Base-by-base conservation (phyloP, 2,888 invertebrate species). In the Chydorus sphaericus region DNA sequence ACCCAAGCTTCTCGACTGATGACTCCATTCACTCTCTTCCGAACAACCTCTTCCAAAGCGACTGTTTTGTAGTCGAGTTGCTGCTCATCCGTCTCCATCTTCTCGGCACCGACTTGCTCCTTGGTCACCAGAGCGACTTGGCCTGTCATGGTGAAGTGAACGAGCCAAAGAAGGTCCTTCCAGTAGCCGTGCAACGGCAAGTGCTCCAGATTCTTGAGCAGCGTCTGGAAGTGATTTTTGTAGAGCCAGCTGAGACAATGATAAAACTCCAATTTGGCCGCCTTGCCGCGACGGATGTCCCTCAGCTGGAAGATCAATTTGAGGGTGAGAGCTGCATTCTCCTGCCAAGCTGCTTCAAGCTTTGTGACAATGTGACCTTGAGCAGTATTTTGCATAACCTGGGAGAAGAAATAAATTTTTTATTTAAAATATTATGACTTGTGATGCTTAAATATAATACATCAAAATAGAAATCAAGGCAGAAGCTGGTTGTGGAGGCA, bases 161-260 rank as follows among this genome's bases (percentile, higher is more conserved):
- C 44, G 11, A 61, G 37, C 54, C 60, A 53, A 14, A 58, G 58
- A 1, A 61, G 53, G 52, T 61, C 61, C 37, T 61, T 61, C 60
- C 60, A 61, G 49, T 61, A 61, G 14, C 61, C 60, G 50, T 60
- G 58, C 16, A 49, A 28, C 1, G 59, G 23, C 1, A 61, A 48
- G 20, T 51, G 48, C 20, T 57, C 56, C 29, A 61, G 36, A 51
- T 60, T 60, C 26, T 60, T 49, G 30, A 58, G 57, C 18, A 61
- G 48, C 3, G 60, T 60, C 37, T 56, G 57, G 7, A 60, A 60
- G 48, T 61, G 61, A 37, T 61, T 53, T 4, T 51, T 14, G 39
- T 60, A 61, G 16, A 61, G 51, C 60, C 60, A 61, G 30, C 51
- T 56, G 8, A 61, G 53, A 48, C 60, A 61, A n/a, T 58, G 51